A percentile compares a stretch with the other conserved stretches of the same genome.
These are phyloP conservation scores for Amniataba percoides DNA, from an alignment of 2,797 vertebrate species.

Conservation along the genomic window DNA sequence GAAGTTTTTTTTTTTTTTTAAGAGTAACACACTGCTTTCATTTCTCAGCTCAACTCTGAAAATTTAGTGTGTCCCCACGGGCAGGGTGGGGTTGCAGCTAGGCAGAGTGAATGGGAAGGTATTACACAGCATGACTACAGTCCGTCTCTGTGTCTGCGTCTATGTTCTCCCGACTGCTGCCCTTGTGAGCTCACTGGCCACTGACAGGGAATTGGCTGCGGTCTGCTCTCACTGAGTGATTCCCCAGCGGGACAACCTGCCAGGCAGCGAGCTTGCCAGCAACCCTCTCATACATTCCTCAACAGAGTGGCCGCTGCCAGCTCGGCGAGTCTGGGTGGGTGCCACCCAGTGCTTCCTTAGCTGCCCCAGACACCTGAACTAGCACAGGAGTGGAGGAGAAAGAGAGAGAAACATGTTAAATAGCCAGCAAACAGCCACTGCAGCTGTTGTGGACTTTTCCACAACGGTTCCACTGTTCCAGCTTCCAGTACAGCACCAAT, in stretches of 20 bases:
- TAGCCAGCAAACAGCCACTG: slow-evolving; percentile 65
- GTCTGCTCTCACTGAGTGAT: slow-evolving; percentile 70
- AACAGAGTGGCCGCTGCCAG: slow-evolving; percentile 62
- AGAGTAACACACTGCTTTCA: slow-evolving; percentile 56
- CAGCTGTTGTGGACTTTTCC: slow-evolving; percentile 80
- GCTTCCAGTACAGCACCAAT: slow-evolving; percentile 74
- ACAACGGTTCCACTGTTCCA: slow-evolving; percentile 81
- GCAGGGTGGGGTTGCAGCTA: slow-evolving; percentile 54
- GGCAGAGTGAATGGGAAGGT: slow-evolving; percentile 66
- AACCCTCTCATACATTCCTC: slow-evolving; percentile 76
- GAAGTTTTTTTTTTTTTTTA: slow-evolving; percentile 41
- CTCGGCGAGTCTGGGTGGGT: slow-evolving; percentile 65
- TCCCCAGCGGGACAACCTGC: slow-evolving; percentile 68
- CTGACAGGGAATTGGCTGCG: slow-evolving; percentile 77
- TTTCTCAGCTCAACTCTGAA: slow-evolving; percentile 58
- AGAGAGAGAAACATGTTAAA: slow-evolving; percentile 49
- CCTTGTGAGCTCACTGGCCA: slow-evolving; percentile 74
- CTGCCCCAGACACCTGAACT: slow-evolving; percentile 81
- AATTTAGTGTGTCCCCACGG: slow-evolving; percentile 38
- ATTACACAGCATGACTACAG: slow-evolving; percentile 73
- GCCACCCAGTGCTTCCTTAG: slow-evolving; percentile 76
- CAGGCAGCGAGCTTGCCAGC: slow-evolving; percentile 65
- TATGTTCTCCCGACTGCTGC: slow-evolving; percentile 57
- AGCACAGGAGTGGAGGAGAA: slow-evolving; percentile 59
- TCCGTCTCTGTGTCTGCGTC: slow-evolving; percentile 61